Evolutionary conservation across 1,140 invertebrate species (phyloP).

Genomic region (Arctopsyche grandis): DNA sequence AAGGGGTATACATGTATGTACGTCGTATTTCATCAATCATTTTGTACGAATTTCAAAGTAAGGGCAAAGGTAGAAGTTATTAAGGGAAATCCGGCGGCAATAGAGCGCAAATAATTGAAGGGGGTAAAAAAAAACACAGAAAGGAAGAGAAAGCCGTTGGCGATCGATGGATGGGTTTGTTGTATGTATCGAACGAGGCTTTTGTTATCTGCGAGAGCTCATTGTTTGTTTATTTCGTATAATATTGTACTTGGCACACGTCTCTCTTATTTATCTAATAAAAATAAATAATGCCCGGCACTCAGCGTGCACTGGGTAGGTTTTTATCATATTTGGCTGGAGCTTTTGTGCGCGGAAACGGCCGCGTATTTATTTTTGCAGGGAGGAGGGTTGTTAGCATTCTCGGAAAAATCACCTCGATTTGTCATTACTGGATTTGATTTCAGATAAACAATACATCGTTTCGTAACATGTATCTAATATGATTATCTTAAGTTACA

Average conservation of each 20-base stretch:
- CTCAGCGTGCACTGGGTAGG: too few species aligned
- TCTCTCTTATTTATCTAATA: constrained; percentile 16
- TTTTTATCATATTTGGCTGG: not conserved
- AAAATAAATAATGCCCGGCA: constrained; percentile 5
- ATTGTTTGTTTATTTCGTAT: not conserved
- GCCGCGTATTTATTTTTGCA: not conserved
- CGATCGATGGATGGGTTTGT: not conserved
- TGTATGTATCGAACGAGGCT: not conserved
- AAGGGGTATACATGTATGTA: not conserved
- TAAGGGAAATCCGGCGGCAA: not conserved
- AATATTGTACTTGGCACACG: constrained; percentile 5
- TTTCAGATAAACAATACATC: too few species aligned
- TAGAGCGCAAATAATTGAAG: not conserved
- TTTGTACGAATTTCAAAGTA: not conserved
- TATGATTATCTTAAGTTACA: too few species aligned
- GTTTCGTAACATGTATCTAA: not conserved
- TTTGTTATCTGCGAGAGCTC: not conserved
- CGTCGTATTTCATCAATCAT: not conserved
- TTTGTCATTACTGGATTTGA: not conserved
- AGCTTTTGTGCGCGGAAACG: not conserved
- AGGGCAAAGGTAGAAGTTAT: not conserved
- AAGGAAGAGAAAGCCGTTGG: not conserved
- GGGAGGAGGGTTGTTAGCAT: not conserved
- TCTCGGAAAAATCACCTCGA: not conserved
- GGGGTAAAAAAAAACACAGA: not conserved